phyloP scores from a whole-genome alignment of 2,888 invertebrate species.

The Agrochola circellaris region DNA sequence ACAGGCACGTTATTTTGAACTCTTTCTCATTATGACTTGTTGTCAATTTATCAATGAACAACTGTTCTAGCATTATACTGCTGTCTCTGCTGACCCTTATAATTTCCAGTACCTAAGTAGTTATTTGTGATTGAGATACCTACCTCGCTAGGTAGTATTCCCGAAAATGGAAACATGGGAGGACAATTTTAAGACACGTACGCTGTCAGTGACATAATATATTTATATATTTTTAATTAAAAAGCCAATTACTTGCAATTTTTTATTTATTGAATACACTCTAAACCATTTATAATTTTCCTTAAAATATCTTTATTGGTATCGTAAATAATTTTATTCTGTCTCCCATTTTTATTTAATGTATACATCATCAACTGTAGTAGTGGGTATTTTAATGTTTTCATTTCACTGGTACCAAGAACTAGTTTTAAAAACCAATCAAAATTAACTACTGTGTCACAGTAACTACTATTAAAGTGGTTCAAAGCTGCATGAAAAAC shows the following conservation, averaged over 20 bases:
- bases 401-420: conserved; percentile 81
- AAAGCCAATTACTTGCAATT: background rate
- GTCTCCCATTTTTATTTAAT: conserved; percentile 66
- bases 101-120: no score
- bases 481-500: conserved; percentile 73
- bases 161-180: no score
- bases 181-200: no score
- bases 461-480: conserved; percentile 74
- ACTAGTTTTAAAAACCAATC: conserved; percentile 81
- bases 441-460: conserved; percentile 76
- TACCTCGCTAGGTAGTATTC: no score
- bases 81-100: no score
- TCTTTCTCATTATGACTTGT: no score
- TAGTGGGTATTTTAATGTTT: conserved; percentile 78
- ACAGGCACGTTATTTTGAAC: no score
- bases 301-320: conserved; percentile 76
- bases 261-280: conserved; percentile 62
- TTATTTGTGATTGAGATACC: no score
- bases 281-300: conserved; percentile 77
- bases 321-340: conserved; percentile 75
- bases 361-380: conserved; percentile 77
- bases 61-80: no score
- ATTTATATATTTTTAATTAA: no score
- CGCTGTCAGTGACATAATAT: no score
- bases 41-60: no score